Conservation (phyloP, 2,113 vertebrate genomes). For the Ancistrus triradiatus region DNA sequence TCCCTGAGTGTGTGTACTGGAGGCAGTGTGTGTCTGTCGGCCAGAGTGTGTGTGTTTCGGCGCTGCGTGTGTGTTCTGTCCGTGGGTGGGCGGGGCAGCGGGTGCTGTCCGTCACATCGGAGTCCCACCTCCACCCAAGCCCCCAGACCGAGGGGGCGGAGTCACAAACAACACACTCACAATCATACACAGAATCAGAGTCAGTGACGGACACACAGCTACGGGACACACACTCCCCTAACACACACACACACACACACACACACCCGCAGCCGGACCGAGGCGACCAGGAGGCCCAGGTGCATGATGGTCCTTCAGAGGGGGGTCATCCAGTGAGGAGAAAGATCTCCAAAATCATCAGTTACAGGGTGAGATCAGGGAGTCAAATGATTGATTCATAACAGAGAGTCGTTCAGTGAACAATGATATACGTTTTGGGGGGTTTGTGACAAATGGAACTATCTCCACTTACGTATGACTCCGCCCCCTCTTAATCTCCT, state of each 20-base stretch:
- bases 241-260: conserved; percentile 15
- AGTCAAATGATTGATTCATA: too few relatives aligned
- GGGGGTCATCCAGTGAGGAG: conserved; percentile 36
- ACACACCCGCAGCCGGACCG: background rate
- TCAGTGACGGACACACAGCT: background rate
- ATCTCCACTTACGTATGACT: too few relatives aligned
- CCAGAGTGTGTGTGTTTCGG: conserved; percentile 67
- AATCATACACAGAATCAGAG: background rate
- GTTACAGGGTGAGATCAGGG: conserved; percentile 78
- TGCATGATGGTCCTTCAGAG: conserved; percentile 6
- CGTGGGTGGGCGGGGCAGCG: conserved; percentile 64
- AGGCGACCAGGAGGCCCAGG: conserved; percentile 20
- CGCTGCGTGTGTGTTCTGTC: conserved; percentile 63
- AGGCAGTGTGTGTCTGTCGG: conserved; percentile 61
- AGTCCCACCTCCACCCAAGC: conserved; percentile 58
- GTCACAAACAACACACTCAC: conserved; percentile 3
- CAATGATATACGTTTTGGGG: too few relatives aligned
- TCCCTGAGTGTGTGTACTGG: conserved; percentile 68
- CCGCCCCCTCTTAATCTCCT: too few relatives aligned
- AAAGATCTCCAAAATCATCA: conserved; percentile 70
- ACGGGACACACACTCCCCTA: background rate
- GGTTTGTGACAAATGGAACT: too few relatives aligned
- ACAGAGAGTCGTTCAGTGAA: too few relatives aligned
- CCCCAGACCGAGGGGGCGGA: background rate
- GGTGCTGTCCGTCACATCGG: conserved; percentile 61